phyloP scores from a whole-genome alignment of 2,113 vertebrate species.

The Cygnus buccinator region DNA sequence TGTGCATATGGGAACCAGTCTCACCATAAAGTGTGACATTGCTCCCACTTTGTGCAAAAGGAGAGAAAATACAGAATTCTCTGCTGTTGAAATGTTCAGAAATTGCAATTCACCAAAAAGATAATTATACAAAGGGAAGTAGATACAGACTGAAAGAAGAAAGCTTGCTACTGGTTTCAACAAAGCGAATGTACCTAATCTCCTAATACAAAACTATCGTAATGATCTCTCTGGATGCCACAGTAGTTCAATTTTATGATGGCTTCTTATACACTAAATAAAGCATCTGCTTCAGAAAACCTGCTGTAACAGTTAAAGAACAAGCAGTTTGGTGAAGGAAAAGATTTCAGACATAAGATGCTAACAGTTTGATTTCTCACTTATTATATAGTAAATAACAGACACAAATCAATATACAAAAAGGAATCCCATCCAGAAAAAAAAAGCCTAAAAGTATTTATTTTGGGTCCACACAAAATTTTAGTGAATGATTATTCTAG shows the following conservation, averaged over 20 bases:
- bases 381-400: not conserved
- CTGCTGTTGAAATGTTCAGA: not conserved
- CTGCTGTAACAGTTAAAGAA: not conserved
- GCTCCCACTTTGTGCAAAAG: slow-evolving; percentile 10
- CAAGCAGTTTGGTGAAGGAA: not conserved
- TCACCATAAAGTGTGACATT: not conserved
- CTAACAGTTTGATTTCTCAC: not conserved
- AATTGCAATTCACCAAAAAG: not conserved
- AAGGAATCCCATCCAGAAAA: not conserved
- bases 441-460: not conserved
- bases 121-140: not conserved
- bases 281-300: not conserved
- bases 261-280: not conserved
- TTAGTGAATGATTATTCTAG: not conserved
- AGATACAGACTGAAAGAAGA: not conserved
- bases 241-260: not conserved
- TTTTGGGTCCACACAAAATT: not conserved
- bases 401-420: not conserved
- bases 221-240: not conserved
- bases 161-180: not conserved
- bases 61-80: not conserved
- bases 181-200: not conserved
- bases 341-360: not conserved
- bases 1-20: not conserved
- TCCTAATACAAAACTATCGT: not conserved